These are phyloP conservation scores for Oncorhynchus kisutch DNA, from an alignment of 2,113 vertebrate genomes.

Conservation along the genomic window DNA sequence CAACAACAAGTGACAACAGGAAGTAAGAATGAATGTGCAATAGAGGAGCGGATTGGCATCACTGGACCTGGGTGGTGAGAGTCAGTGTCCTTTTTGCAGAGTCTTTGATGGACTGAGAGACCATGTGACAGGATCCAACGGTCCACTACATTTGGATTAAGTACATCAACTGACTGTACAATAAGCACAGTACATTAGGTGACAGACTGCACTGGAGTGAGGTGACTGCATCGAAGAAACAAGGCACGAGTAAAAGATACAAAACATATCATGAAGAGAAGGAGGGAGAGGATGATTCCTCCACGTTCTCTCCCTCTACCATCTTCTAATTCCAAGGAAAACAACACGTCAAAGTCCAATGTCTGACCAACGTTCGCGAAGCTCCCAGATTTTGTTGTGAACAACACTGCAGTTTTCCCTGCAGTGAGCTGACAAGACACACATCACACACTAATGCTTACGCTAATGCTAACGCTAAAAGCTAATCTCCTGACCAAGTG, in stretches of 20 bases:
- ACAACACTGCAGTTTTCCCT: slow-evolving; percentile 26
- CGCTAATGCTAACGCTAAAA: slow-evolving; percentile 13
- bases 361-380: slow-evolving; percentile 24
- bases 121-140: slow-evolving; percentile 38
- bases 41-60: slow-evolving; percentile 61
- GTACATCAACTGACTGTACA: slow-evolving; percentile 70
- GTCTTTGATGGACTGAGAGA: slow-evolving; percentile 50
- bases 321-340: slow-evolving; percentile 27
- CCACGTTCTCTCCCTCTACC: slow-evolving; percentile 15
- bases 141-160: slow-evolving; percentile 59
- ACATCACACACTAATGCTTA: slow-evolving; percentile 17
- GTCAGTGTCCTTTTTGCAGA: slow-evolving; percentile 61
- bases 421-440: slow-evolving; percentile 34
- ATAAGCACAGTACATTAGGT: slow-evolving; percentile 16
- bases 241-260: slow-evolving; percentile 66
- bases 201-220: slow-evolving; percentile 62
- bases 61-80: slow-evolving; percentile 33
- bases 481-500: slow-evolving; percentile 22
- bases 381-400: slow-evolving; percentile 9
- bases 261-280: slow-evolving; percentile 23
- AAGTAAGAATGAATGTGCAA: slow-evolving; percentile 35
- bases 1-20: slow-evolving; percentile 31
- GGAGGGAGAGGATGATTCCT: background rate
- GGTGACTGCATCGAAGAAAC: slow-evolving; percentile 66
- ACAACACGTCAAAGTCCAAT: slow-evolving; percentile 30